Percentiles rank a stretch among this genome's conserved stretches.
Evolutionary conservation across 2,797 vertebrate genomes (phyloP).

Genomic region (Myoxocephalus aenaeus): DNA sequence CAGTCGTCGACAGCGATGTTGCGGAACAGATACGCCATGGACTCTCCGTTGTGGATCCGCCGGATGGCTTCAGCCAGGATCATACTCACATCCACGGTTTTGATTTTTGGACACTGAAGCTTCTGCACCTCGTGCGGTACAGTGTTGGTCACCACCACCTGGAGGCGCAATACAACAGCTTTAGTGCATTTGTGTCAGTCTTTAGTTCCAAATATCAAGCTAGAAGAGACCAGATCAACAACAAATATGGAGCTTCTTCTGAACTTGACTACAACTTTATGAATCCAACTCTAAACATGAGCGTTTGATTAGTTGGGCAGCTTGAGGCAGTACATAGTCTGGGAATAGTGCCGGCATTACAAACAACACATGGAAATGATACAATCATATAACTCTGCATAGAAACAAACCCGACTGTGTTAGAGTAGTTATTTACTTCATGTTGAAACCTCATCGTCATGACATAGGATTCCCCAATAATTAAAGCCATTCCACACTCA

Average conservation of each 20-base stretch:
- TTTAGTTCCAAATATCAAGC: neutral
- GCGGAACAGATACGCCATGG: conserved; percentile 95
- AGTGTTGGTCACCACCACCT: conserved; percentile 97
- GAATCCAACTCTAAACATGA: neutral
- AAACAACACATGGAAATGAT: conserved; percentile 8
- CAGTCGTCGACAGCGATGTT: conserved; percentile 97
- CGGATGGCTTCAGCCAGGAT: conserved; percentile 94
- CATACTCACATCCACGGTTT: conserved; percentile 96
- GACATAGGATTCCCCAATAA: neutral
- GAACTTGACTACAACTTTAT: neutral
- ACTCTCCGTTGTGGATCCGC: conserved; percentile 95
- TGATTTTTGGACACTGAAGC: conserved; percentile 96
- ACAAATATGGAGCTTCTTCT: neutral
- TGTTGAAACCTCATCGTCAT: neutral
- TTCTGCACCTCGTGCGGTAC: conserved; percentile 96
- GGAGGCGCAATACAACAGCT: neutral
- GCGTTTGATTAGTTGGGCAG: neutral
- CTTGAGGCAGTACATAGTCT: accelerated
- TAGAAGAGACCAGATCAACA: neutral
- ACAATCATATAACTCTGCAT: neutral
- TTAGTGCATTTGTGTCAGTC: neutral
- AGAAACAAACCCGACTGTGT: neutral
- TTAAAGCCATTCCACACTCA: neutral
- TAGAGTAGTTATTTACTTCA: neutral
- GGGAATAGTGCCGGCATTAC: neutral